Conservation (phyloP, 2,113 vertebrate species). For the Strix aluco region DNA sequence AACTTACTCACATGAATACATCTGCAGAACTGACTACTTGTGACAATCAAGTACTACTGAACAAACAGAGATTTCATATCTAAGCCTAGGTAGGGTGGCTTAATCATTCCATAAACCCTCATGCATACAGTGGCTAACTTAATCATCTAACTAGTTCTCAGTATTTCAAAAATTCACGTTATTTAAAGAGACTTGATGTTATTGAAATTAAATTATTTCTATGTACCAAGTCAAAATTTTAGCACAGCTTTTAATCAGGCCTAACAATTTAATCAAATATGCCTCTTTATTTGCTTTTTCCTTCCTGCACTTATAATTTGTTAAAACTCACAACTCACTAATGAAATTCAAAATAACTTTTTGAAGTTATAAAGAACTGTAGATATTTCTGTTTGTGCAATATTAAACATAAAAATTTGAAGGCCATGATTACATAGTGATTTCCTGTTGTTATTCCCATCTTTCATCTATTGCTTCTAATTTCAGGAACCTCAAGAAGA, state of each 20-base stretch:
- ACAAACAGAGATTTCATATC: not conserved
- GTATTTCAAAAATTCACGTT: not conserved
- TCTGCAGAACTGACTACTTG: not conserved
- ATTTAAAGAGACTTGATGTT: not conserved
- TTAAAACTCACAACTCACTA: not conserved
- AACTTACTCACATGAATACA: not conserved
- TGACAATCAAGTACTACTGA: not conserved
- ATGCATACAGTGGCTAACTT: not conserved
- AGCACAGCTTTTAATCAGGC: not conserved
- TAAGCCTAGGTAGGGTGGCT: not conserved
- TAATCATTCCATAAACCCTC: not conserved
- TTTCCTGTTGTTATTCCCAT: slow-evolving; percentile 39
- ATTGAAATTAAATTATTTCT: not conserved
- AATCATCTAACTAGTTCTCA: not conserved
- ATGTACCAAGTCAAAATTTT: not conserved
- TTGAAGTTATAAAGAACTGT: not conserved
- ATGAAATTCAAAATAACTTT: not conserved
- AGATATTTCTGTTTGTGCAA: not conserved
- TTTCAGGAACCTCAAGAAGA: slow-evolving; percentile 95
- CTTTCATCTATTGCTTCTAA: slow-evolving; percentile 72
- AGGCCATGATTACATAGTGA: not conserved
- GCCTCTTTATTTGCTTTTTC: not conserved
- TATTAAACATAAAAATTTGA: not conserved
- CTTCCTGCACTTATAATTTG: not conserved
- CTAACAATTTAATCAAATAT: not conserved